A percentile compares a stretch with the other conserved stretches of the same genome.
These are phyloP conservation scores for Vireo griseus DNA, from an alignment of 2,797 vertebrate genomes.

Conservation along the genomic window DNA sequence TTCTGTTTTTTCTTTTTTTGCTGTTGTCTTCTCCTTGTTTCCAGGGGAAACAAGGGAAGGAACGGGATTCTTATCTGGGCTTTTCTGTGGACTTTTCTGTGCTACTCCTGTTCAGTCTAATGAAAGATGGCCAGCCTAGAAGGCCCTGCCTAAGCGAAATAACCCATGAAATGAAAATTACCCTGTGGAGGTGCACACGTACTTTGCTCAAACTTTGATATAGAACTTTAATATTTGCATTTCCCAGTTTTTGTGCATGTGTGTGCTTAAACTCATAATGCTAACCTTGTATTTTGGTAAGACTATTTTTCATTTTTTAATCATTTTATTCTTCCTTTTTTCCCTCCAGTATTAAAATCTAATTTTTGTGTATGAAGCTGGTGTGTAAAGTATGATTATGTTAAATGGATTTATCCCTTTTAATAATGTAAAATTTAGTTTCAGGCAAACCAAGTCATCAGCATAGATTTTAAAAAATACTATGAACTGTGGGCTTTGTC, in stretches of 20 bases:
- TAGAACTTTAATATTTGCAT: background rate
- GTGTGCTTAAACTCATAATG: slow-evolving; percentile 4
- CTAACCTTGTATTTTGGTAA: background rate
- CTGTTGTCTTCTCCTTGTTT: background rate
- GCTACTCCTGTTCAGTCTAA: background rate
- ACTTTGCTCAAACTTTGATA: background rate
- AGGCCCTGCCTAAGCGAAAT: background rate
- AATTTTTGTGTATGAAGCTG: slow-evolving; percentile 24
- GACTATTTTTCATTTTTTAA: slow-evolving; percentile 42
- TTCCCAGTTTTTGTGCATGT: background rate
- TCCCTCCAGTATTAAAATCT: slow-evolving; percentile 46
- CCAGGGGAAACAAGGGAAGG: background rate
- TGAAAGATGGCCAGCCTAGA: background rate
- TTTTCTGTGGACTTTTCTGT: background rate
- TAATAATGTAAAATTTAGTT: slow-evolving; percentile 52
- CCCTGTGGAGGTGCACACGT: background rate
- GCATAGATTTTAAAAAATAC: background rate
- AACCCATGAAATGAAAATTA: background rate
- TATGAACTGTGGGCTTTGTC: background rate
- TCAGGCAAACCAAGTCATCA: slow-evolving; percentile 9
- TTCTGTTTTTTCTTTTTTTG: background rate
- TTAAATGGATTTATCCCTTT: slow-evolving; percentile 38
- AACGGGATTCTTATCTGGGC: background rate
- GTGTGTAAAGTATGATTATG: slow-evolving; percentile 40
- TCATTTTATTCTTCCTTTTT: slow-evolving; percentile 9